Percentiles rank a stretch among this genome's conserved stretches.
Conservation (phyloP, 2,113 vertebrate genomes). For the Onychostoma macrolepis region DNA sequence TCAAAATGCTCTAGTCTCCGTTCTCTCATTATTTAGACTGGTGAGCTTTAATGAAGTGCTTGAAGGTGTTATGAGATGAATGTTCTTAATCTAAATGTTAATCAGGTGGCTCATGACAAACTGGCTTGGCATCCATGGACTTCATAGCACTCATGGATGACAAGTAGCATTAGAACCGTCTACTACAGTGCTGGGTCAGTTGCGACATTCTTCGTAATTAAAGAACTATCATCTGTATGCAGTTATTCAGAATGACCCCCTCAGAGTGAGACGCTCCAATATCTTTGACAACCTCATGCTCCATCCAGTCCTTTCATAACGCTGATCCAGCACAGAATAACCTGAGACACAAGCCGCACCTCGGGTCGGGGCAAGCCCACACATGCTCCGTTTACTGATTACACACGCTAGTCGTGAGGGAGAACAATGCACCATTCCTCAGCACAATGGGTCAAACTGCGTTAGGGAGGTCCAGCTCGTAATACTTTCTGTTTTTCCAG, state of each 20-base stretch:
- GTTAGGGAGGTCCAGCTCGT: conserved; percentile 40
- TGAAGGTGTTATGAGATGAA: conserved; percentile 39
- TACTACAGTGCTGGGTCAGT: background rate
- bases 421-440: conserved; percentile 70
- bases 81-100: conserved; percentile 52
- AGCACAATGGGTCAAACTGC: conserved; percentile 42
- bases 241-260: conserved; percentile 34
- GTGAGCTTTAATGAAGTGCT: conserved; percentile 52
- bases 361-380: conserved; percentile 65
- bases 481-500: conserved; percentile 33
- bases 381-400: conserved; percentile 73
- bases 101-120: conserved; percentile 25
- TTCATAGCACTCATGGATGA: background rate
- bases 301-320: conserved; percentile 41
- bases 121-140: background rate
- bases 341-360: conserved; percentile 59
- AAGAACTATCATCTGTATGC: background rate
- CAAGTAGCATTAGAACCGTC: background rate
- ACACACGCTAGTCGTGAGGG: conserved; percentile 70
- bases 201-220: background rate
- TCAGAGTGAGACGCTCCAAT: background rate
- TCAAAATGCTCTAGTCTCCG: background rate
- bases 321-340: conserved; percentile 50
- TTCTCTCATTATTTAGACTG: conserved; percentile 40
- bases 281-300: conserved; percentile 29